Percentiles rank a stretch among this genome's conserved stretches.
phyloP scores from a whole-genome alignment of 2,113 vertebrate genomes.

The Cnemophilus loriae region DNA sequence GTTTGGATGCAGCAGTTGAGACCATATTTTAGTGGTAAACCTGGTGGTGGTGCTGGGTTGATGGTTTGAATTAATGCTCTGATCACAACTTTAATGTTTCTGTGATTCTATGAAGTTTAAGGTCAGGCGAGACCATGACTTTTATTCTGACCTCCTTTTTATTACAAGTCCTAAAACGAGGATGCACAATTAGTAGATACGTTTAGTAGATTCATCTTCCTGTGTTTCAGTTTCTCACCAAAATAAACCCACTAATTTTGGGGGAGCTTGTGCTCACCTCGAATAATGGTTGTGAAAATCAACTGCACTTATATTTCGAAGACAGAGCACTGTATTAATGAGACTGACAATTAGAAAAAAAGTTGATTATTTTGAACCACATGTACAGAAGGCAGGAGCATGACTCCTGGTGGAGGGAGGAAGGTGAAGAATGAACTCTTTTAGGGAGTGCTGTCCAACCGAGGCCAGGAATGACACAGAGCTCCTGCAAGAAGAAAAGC shows the following conservation, averaged over 20 bases:
- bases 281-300: background rate
- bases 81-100: background rate
- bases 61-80: too few relatives aligned
- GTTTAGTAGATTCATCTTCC: background rate
- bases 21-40: background rate
- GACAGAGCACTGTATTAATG: background rate
- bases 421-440: background rate
- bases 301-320: background rate
- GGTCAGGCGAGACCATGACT: background rate
- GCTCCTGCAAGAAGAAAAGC: background rate
- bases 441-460: background rate
- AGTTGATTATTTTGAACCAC: background rate
- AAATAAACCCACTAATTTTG: background rate
- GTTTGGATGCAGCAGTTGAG: background rate
- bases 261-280: background rate
- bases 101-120: background rate
- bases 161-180: background rate
- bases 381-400: background rate
- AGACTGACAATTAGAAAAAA: background rate
- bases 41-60: background rate
- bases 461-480: rapidly evolving
- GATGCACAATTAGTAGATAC: background rate
- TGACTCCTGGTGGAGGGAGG: rapidly evolving
- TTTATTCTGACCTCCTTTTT: background rate
- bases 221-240: background rate